Conservation (phyloP, 2,797 vertebrate species). For the Choloepus didactylus region DNA sequence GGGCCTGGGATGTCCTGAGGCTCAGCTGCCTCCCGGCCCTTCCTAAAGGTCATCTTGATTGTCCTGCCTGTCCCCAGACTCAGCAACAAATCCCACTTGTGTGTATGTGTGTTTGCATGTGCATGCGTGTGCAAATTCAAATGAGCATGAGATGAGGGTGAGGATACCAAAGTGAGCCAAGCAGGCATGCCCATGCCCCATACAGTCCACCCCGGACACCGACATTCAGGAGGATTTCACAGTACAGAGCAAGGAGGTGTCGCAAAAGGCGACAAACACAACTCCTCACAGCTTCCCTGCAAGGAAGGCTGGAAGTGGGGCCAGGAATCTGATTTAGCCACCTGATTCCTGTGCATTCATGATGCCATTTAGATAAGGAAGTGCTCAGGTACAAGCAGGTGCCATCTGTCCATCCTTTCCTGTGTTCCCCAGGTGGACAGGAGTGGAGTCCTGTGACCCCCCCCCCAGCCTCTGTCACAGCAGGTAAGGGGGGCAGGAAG, state of each 20-base stretch:
- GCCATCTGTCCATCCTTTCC: background rate
- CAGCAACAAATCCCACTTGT: background rate
- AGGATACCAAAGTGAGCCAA: too few species aligned
- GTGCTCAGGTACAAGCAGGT: background rate
- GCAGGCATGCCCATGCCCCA: too few species aligned
- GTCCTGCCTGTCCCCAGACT: too few species aligned
- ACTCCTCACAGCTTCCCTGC: background rate
- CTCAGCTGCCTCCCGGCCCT: background rate
- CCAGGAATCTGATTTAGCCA: background rate
- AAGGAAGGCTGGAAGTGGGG: background rate
- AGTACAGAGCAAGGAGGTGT: background rate
- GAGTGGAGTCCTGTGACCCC: too few species aligned
- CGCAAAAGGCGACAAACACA: rapidly evolving
- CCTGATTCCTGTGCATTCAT: too few species aligned
- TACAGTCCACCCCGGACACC: too few species aligned
- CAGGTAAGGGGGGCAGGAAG: too few species aligned
- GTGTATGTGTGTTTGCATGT: background rate
- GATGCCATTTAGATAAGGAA: background rate
- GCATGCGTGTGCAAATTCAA: background rate
- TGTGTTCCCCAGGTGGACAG: rapidly evolving
- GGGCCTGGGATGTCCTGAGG: too few species aligned
- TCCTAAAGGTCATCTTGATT: background rate
- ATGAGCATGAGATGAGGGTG: background rate
- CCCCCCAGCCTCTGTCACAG: background rate
- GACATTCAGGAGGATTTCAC: background rate